These are phyloP conservation scores for Drosophila ohnishii DNA, from an alignment of 1,140 invertebrate species.

Conservation along the genomic window DNA sequence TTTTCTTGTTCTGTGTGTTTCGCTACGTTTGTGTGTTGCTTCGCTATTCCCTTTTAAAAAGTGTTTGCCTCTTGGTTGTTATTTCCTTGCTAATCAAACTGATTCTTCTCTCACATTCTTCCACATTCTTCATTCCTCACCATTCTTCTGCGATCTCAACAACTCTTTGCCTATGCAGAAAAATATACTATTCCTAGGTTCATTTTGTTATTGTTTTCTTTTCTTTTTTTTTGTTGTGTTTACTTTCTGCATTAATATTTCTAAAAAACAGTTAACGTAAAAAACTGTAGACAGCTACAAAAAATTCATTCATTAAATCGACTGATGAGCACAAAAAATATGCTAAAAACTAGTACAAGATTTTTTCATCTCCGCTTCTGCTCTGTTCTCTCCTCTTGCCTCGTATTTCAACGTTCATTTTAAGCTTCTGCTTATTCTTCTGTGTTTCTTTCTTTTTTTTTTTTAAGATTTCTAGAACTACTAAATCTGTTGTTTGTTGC, in stretches of 20 bases:
- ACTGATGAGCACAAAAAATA: constrained; percentile 81
- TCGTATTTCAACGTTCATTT: constrained; percentile 7
- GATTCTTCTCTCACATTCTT: constrained; percentile 6
- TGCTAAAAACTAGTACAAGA: constrained; percentile 78
- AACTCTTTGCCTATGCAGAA: constrained; percentile 41
- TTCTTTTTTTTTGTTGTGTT: constrained; percentile 11
- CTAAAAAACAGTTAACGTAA: constrained; percentile 77
- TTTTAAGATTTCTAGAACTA: constrained; percentile 58
- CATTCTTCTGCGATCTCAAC: constrained; percentile 27
- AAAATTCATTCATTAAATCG: constrained; percentile 76
- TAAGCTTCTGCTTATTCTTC: constrained; percentile 22
- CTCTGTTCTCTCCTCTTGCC: not conserved
- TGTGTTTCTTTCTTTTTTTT: constrained; percentile 6
- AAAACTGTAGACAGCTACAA: constrained; percentile 80
- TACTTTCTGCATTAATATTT: constrained; percentile 51
- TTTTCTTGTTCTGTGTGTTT: constrained; percentile 38
- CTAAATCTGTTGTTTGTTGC: constrained; percentile 49
- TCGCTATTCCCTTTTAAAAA: constrained; percentile 64
- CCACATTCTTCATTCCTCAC: not conserved
- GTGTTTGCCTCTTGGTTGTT: constrained; percentile 66
- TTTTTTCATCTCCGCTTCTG: constrained; percentile 30
- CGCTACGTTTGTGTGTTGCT: constrained; percentile 45
- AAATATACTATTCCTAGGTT: constrained; percentile 56
- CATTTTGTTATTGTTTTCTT: constrained; percentile 33
- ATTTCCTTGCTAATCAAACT: constrained; percentile 34